Evolutionary conservation across 2,113 vertebrate genomes (phyloP).

Genomic region (Periophthalmodon schlosseri): DNA sequence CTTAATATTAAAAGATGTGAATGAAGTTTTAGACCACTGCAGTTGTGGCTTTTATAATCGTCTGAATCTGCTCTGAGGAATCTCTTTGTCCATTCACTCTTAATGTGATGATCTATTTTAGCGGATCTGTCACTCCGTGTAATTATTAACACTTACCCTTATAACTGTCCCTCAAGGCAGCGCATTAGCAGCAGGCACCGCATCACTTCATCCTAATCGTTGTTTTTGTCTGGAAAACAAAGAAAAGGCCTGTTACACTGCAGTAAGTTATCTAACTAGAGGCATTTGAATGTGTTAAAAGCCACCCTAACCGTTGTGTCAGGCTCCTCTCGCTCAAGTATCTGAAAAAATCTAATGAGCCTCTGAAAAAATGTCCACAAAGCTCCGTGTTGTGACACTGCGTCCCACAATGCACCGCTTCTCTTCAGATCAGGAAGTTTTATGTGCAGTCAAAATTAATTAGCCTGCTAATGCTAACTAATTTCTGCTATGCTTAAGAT

Average conservation of each 20-base stretch:
- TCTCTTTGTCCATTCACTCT: slow-evolving; percentile 11
- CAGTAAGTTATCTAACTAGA: slow-evolving; percentile 42
- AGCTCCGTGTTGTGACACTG: slow-evolving; percentile 49
- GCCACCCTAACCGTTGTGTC: slow-evolving; percentile 67
- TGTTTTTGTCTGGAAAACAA: slow-evolving; percentile 15
- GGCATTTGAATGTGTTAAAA: slow-evolving; percentile 68
- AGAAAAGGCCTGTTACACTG: slow-evolving; percentile 38
- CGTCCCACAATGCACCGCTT: neutral
- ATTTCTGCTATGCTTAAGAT: too few relatives aligned
- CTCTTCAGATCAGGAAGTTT: neutral
- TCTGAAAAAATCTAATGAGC: slow-evolving; percentile 64
- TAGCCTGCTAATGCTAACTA: neutral
- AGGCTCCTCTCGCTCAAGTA: slow-evolving; percentile 72
- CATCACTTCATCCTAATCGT: slow-evolving; percentile 24
- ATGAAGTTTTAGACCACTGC: neutral
- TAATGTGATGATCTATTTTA: slow-evolving; percentile 12
- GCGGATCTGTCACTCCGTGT: slow-evolving; percentile 14
- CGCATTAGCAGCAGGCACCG: slow-evolving; percentile 7
- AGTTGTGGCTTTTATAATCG: neutral
- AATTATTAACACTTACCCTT: slow-evolving; percentile 11
- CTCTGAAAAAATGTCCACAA: slow-evolving; percentile 55
- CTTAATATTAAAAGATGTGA: slow-evolving; percentile 1
- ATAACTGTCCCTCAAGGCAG: slow-evolving; percentile 10
- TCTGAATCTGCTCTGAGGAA: neutral
- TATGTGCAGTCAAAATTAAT: neutral